Percentiles rank a stretch among this genome's conserved stretches.
Evolutionary conservation across 1,140 invertebrate species (phyloP).

Genomic region (Hydropsyche tenuis): DNA sequence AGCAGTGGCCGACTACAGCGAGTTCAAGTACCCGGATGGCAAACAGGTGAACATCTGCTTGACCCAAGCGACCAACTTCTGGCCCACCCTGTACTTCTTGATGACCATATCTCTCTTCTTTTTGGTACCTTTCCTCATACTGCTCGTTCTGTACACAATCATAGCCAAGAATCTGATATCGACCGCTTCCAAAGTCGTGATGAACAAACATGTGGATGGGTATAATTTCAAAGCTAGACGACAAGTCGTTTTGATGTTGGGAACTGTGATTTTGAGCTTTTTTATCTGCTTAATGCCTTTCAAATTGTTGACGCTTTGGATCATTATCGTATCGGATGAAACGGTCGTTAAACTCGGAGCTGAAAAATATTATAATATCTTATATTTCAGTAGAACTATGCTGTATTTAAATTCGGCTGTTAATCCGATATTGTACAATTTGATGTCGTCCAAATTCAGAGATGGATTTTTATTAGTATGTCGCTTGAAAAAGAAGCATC

Average conservation of each 20-base stretch:
- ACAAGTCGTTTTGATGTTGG: slow-evolving; percentile 82
- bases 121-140: slow-evolving; percentile 75
- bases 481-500: slow-evolving; percentile 59
- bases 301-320: slow-evolving; percentile 81
- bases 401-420: slow-evolving; percentile 84
- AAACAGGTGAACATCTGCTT: slow-evolving; percentile 67
- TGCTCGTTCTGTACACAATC: slow-evolving; percentile 76
- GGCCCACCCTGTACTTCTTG: slow-evolving; percentile 76
- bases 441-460: slow-evolving; percentile 87
- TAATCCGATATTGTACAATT: slow-evolving; percentile 83
- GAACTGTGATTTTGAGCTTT: slow-evolving; percentile 83
- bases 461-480: slow-evolving; percentile 75
- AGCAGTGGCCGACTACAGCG: slow-evolving; percentile 68
- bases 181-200: slow-evolving; percentile 66
- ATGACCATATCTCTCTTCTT: slow-evolving; percentile 77
- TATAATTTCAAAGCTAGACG: slow-evolving; percentile 69
- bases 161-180: slow-evolving; percentile 78
- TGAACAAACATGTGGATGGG: slow-evolving; percentile 67
- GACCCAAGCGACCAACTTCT: slow-evolving; percentile 70
- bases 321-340: slow-evolving; percentile 71
- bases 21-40: slow-evolving; percentile 63
- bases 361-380: slow-evolving; percentile 77
- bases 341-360: slow-evolving; percentile 67
- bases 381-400: slow-evolving; percentile 86
- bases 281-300: slow-evolving; percentile 88